Percentiles rank a stretch among this genome's conserved stretches.
These are phyloP conservation scores for Drosophila aldrichi DNA, from an alignment of 2,888 invertebrate genomes.

Conservation along the genomic window DNA sequence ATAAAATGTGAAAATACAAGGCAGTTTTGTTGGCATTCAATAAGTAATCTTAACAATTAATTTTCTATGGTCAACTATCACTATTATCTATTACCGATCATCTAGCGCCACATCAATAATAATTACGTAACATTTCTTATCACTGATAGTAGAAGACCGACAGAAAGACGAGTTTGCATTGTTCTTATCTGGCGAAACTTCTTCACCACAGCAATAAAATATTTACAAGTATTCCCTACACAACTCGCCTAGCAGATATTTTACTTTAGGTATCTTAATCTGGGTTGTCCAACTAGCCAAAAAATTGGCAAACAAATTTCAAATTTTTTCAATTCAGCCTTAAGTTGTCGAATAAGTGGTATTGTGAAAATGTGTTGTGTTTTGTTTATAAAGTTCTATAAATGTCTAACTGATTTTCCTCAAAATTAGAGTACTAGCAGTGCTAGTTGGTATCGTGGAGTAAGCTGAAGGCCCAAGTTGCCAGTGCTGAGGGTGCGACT, in stretches of 20 bases:
- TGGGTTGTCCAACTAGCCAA: background rate
- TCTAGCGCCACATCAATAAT: background rate
- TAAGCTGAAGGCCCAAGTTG: too few species aligned
- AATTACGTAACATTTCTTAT: background rate
- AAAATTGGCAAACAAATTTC: background rate
- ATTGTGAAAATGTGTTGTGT: background rate
- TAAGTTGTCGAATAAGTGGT: background rate
- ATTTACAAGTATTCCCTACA: background rate
- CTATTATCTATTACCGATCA: background rate
- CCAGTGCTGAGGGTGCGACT: too few species aligned
- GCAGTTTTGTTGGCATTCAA: background rate
- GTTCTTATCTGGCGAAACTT: background rate
- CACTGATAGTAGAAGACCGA: background rate
- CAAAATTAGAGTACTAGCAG: too few species aligned
- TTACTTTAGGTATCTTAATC: background rate
- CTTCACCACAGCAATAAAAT: constrained; percentile 4
- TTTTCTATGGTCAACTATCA: background rate
- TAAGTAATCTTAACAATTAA: background rate
- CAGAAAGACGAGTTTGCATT: background rate
- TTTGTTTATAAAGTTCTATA: background rate
- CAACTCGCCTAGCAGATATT: background rate
- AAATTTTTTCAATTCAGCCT: background rate
- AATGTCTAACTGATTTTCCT: too few species aligned
- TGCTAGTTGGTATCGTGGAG: too few species aligned
- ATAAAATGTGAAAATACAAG: too few species aligned